These are phyloP conservation scores for Agapornis canus DNA, from an alignment of 2,797 vertebrate species.

Conservation along the genomic window DNA sequence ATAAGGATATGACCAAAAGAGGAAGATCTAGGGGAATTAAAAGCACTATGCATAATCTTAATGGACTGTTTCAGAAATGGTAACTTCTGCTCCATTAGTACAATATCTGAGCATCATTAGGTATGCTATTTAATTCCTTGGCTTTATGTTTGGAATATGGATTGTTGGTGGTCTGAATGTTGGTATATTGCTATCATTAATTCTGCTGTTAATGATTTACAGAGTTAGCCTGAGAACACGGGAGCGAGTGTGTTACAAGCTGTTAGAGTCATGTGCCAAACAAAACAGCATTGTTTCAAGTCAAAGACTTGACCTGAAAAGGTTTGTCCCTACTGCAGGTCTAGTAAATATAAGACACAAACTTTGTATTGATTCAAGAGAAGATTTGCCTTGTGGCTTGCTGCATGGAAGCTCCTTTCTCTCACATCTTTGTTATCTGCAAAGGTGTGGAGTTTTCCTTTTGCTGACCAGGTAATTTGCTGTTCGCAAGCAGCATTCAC, in stretches of 20 bases:
- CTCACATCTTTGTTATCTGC: background rate
- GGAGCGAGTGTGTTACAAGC: background rate
- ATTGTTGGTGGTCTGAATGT: background rate
- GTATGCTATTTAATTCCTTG: background rate
- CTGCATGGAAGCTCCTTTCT: background rate
- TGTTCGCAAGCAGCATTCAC: background rate
- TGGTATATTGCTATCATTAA: background rate
- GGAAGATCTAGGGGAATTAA: background rate
- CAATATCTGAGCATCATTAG: background rate
- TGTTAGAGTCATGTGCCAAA: background rate
- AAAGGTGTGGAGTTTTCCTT: background rate
- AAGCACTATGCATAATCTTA: background rate
- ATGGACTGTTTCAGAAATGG: background rate
- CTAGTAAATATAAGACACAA: background rate
- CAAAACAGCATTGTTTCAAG: fast-evolving
- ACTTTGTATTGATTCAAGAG: fast-evolving
- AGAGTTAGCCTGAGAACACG: background rate
- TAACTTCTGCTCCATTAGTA: background rate
- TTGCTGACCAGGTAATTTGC: background rate
- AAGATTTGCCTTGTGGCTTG: background rate
- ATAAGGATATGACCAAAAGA: background rate
- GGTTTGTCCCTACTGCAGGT: background rate
- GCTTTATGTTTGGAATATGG: background rate
- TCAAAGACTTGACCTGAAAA: background rate
- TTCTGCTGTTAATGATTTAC: background rate